Evolutionary conservation across 2,888 invertebrate genomes (phyloP).

Genomic region (Diarsia mendica): DNA sequence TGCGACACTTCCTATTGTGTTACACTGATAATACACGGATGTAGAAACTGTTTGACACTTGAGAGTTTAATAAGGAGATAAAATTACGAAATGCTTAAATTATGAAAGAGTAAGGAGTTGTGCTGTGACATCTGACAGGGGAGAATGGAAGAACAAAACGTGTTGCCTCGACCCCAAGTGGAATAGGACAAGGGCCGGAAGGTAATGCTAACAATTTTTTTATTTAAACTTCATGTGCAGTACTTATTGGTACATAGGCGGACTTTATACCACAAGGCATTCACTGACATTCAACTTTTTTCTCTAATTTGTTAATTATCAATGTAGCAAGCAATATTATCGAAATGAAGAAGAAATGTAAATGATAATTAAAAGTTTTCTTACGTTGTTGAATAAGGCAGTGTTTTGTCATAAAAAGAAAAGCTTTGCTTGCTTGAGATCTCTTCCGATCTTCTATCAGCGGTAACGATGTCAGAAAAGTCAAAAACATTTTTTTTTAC

Average conservation of each 20-base stretch:
- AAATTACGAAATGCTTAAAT: background rate
- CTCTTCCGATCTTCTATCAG: background rate
- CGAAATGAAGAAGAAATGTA: background rate
- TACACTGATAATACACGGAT: slow-evolving; percentile 27
- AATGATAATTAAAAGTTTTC: background rate
- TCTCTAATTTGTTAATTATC: background rate
- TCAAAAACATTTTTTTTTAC: background rate
- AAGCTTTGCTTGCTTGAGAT: background rate
- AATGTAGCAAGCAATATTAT: background rate
- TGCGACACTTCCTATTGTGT: slow-evolving; percentile 43
- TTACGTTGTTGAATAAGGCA: background rate
- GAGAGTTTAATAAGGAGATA: background rate
- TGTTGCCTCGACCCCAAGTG: too few species aligned
- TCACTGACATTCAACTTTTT: background rate
- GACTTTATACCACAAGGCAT: background rate
- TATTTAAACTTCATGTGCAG: background rate
- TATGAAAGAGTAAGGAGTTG: too few species aligned
- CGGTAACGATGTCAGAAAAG: background rate
- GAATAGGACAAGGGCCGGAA: too few species aligned
- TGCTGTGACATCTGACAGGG: too few species aligned
- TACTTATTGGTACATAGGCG: background rate
- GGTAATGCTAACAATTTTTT: background rate
- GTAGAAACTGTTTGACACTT: slow-evolving; percentile 3
- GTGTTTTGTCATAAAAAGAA: background rate
- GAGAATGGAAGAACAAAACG: too few species aligned